Percentiles rank a stretch among this genome's conserved stretches.
These are phyloP conservation scores for Gryon sp. DNA, from an alignment of 1,140 invertebrate genomes.

Conservation along the genomic window DNA sequence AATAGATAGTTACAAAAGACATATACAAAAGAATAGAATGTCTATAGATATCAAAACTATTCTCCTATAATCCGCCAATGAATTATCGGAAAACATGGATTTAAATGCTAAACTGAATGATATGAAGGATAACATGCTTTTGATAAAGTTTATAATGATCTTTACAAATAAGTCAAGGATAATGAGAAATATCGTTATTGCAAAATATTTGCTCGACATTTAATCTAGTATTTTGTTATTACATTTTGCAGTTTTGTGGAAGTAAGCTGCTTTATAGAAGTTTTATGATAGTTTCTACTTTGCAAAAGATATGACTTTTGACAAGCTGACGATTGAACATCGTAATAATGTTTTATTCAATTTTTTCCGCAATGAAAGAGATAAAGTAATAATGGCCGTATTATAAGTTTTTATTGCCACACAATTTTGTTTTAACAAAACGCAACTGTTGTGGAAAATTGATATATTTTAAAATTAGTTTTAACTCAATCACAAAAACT, in stretches of 20 bases:
- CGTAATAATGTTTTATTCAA: conserved; percentile 56
- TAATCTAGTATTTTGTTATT: conserved; percentile 51
- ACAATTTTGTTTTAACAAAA: conserved; percentile 33
- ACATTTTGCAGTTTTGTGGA: conserved; percentile 45
- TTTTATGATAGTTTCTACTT: conserved; percentile 49
- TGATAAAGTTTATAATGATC: conserved; percentile 27
- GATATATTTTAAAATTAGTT: too few species aligned
- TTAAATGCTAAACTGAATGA: too few species aligned
- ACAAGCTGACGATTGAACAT: conserved; percentile 55
- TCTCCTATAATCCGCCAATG: too few species aligned
- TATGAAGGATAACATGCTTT: too few species aligned
- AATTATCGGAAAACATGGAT: too few species aligned
- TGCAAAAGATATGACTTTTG: conserved; percentile 55
- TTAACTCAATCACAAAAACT: too few species aligned
- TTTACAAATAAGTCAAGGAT: conserved; percentile 10
- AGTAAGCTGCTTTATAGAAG: conserved; percentile 47
- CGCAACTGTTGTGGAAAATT: not conserved
- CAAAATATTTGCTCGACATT: conserved; percentile 32
- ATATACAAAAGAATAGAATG: too few species aligned
- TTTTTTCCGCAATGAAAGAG: conserved; percentile 37
- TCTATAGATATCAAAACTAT: too few species aligned
- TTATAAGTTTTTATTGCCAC: conserved; percentile 46
- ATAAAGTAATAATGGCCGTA: conserved; percentile 33
- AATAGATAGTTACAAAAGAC: too few species aligned
- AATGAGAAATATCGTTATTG: conserved; percentile 48